phyloP scores from a whole-genome alignment of 2,797 vertebrate genomes.

The Chaetophractus vellerosus region DNA sequence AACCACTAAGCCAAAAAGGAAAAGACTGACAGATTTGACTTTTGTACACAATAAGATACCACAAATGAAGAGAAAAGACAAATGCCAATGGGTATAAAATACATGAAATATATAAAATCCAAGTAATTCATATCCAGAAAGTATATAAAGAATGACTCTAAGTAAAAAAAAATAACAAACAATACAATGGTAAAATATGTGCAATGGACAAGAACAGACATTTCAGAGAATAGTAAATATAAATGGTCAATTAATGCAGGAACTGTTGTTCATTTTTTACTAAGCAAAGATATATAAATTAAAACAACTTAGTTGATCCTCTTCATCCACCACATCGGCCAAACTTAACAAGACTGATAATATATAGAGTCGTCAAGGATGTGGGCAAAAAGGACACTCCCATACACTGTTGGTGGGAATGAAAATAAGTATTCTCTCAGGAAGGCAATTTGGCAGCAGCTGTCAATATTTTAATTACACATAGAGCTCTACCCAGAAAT shows the following conservation, averaged over 20 bases:
- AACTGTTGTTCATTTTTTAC: background rate
- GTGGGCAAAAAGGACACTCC: background rate
- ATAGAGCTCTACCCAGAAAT: background rate
- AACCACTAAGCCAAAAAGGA: constrained; percentile 16
- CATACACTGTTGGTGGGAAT: background rate
- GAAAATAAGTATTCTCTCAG: constrained; percentile 42
- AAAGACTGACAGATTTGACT: background rate
- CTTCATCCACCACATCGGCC: background rate
- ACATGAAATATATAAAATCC: constrained; percentile 41
- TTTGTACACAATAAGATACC: constrained; percentile 5
- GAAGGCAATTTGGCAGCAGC: constrained; percentile 32
- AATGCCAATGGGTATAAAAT: constrained; percentile 33
- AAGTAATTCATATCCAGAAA: constrained; percentile 50
- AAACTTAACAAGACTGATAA: constrained; percentile 54
- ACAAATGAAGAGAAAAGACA: constrained; percentile 41
- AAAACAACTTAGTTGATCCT: constrained; percentile 40
- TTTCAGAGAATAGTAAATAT: constrained; percentile 35
- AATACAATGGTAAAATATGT: background rate
- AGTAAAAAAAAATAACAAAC: constrained; percentile 51
- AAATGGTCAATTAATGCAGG: background rate
- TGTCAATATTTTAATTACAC: constrained; percentile 31
- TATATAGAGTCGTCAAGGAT: background rate
- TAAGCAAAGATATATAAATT: constrained; percentile 62
- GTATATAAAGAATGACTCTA: background rate
- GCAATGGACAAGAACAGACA: constrained; percentile 4